Base-by-base conservation (phyloP, 53 echinoderm and acorn worm species). In the Stichopus horrens region DNA sequence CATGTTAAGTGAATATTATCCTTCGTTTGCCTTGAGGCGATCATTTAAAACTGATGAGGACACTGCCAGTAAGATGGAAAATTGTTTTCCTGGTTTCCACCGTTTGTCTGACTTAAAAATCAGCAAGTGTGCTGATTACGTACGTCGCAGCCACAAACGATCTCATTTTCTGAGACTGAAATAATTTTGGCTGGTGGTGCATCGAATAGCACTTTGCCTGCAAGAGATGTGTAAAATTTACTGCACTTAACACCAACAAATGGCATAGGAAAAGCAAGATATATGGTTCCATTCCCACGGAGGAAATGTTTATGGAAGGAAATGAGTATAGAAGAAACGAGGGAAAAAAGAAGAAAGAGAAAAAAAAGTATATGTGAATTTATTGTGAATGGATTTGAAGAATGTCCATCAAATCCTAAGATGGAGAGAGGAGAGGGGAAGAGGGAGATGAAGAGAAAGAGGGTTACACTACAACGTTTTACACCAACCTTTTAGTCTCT, bases 1-100 rank as follows among this genome's bases (percentile, higher is more conserved):
- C 77, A 77, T 77, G 77, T 77, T 77, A 77, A 77, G 77, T 77
- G 77, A 77, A 77, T 77, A 77, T 23, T 52, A 77, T 77, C 51
- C 77, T 11, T 14, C 77, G 52, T 53, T 52, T 52, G 54, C 53
- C 77, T 77, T 51, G 53, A 14, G 53, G 77, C 77, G 77, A 51
- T 77, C 77, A 77, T 77, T 77, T 77, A 7, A 77, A 77, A 77
- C 77, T 77, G 77, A 77, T 77, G 54, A 55, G 53, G 5, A 75
- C 9, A 20, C 52, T 75, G 21, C 21, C 19, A 52, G 23, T 37
- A 37, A 37, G 37, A 37, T 37, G 37, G 37, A 37, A 37, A 37
- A 37, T 37, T 37, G 37, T 37, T 37, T 37, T 37, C 37, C 37
- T 37, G 37, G 37, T 37, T 37, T 37, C 37, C 37, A 2, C 37